Evolutionary conservation across 2,888 invertebrate genomes (phyloP), one percentile per base, ranked within the genome.

Genomic region (Andrena dorsata): DNA sequence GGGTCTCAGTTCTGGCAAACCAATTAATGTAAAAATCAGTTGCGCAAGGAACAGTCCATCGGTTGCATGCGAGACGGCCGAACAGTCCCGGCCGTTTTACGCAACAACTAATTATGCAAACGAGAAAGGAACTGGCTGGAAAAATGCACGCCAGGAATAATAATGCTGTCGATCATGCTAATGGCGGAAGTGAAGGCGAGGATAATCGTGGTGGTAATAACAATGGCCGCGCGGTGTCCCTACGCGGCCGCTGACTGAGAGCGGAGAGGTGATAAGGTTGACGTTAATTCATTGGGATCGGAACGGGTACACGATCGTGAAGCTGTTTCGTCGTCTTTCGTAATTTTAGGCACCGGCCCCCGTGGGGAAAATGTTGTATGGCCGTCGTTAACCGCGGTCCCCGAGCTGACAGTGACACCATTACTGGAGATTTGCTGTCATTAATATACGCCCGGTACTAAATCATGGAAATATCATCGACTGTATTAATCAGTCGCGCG

Each of bases 151-250:
- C 80, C 73, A 75, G 83, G 87, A 89, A 83, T 85, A 85, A 83
- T 85, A 84, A 87, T 78, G 80, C 79, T 83, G 87, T 85, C 88
- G 86, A 87, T 89, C 85, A 86, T 84, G 76, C 82, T 84, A 87
- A 87, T 89, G 83, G 86, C 80, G 85, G 84, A 82, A 86, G 82
- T 86, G 77, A 76, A 85, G 86, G 82, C 73, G 80, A 78, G 78
- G 85, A 87, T 87, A 84, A 87, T 90, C 83, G 80, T 80, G 83
- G 79, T 63, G 81, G 81, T 76, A 84, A 85, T 87, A 86, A 88
- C 86, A 88, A 86, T 88, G 83, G 81, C 61, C 10, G 73, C 73
- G 53, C 74, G 61, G 76, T 73, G 73, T 74, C 70, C 47, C 74
- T 61, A 35, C 35, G 35, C 70, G 78, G 73, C 68, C 76, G 58